Conservation (phyloP, 2,888 invertebrate genomes). For the Drosophila affinis region DNA sequence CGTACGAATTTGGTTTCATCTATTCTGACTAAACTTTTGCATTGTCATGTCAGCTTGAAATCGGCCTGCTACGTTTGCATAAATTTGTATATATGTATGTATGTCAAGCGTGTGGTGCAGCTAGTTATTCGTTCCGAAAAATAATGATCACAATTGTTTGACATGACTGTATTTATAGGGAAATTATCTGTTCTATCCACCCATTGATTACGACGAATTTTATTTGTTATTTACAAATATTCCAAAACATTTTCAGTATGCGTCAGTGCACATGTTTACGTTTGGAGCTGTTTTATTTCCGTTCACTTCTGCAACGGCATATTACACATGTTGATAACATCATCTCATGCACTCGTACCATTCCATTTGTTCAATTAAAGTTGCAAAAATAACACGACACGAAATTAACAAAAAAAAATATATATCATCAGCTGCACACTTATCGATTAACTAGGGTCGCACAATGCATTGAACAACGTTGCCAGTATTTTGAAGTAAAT, state of each 20-base stretch:
- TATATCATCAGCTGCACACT: too few species aligned
- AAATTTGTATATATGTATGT: background rate
- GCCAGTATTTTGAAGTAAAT: too few species aligned
- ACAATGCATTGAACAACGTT: background rate
- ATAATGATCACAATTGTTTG: background rate
- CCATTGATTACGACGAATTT: background rate
- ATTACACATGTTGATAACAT: background rate
- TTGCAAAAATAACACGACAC: too few species aligned
- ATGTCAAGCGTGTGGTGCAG: background rate
- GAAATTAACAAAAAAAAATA: too few species aligned
- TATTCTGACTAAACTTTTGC: background rate
- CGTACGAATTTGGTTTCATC: conserved; percentile 3
- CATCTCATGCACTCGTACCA: too few species aligned
- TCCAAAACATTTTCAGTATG: too few species aligned
- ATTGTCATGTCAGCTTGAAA: background rate
- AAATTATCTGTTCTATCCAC: background rate
- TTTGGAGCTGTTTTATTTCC: background rate
- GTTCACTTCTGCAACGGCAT: background rate
- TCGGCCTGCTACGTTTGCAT: background rate
- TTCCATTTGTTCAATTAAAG: too few species aligned
- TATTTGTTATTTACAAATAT: background rate
- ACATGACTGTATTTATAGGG: background rate
- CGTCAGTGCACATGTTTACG: background rate
- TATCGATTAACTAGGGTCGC: background rate
- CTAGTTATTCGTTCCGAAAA: background rate